Evolutionary conservation across 2,113 vertebrate genomes (phyloP).

Genomic region (rabbit (Oryctolagus cuniculus)): DNA sequence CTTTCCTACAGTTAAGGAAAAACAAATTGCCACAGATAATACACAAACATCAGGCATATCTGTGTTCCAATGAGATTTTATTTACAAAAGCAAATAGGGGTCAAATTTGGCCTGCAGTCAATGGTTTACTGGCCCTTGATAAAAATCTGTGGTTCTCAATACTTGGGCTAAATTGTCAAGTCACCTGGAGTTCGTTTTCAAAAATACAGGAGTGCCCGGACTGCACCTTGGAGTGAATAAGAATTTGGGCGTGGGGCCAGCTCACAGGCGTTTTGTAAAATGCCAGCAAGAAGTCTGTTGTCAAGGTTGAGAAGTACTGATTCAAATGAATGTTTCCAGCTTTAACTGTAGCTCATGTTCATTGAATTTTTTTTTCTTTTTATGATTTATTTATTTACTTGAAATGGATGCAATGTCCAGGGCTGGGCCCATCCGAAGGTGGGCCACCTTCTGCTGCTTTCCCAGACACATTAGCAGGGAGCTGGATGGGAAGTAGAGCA

Average conservation of each 20-base stretch:
- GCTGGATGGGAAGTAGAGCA: too few relatives aligned
- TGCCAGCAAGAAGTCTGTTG: neutral
- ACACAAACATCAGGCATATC: neutral
- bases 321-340: neutral
- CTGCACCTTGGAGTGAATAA: neutral
- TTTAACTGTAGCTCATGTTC: neutral
- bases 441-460: too few relatives aligned
- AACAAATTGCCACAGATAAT: neutral
- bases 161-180: neutral
- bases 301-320: neutral
- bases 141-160: neutral
- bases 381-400: too few relatives aligned
- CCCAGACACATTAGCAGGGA: too few relatives aligned
- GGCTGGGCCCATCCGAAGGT: too few relatives aligned
- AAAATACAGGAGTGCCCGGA: neutral
- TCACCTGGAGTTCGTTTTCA: neutral
- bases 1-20: neutral
- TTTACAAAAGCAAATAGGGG: neutral
- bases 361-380: neutral
- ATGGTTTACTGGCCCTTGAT: neutral
- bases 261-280: neutral
- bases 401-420: too few relatives aligned
- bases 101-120: neutral
- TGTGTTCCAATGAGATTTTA: slow-evolving; percentile 3
- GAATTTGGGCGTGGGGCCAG: neutral